Base-by-base conservation (phyloP, 2,888 invertebrate genomes). In the Eueremaeus valkanovi region DNA sequence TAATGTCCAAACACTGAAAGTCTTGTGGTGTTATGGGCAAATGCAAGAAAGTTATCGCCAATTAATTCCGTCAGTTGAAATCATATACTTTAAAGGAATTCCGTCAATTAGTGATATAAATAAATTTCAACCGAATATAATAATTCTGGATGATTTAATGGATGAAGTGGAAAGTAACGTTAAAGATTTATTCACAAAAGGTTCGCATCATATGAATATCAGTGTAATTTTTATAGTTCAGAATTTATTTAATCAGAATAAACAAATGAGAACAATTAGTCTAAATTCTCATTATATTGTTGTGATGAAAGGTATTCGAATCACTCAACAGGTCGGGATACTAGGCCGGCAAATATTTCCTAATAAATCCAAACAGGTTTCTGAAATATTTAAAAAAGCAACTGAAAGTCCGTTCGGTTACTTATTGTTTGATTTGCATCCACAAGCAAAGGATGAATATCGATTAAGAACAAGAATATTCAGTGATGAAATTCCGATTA, bases 81-180 rank as follows among this genome's bases (percentile, higher is more conserved):
- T 45, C 16, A 45, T 45, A 11, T 16, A 6, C 6, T 45, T 13
- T 45, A 45, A 45, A 45, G 45, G 45, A 13, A 16, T 51, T 21
- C 51, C 51, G 8, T 3, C 3, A 21, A 3, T 51, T 21, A 9
- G 8, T 36, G 55, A 51, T 3, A 2, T 73, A 6, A 13, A 55
- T 11, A 27, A 55, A 2, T 27, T 9, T 21, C 3, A 9, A 16
- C 45, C 73, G 3, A 5, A 73, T 45, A 3, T 73, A 5, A 8
- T 73, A 3, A 24, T 73, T 8, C 18, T 76, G 27, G 76, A 76
- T 40, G 76, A 76, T 49, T 29, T 74, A 45, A 76, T 76, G 76
- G 9, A 31, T n/a, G 74, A 76, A 13, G 11, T 42, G 3, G 21
- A 31, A 18, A 29, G 27, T 0, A 51, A 76, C 0, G 18, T 73